These are phyloP conservation scores for Clamator glandarius DNA, from an alignment of 2,797 vertebrate genomes.

Conservation along the genomic window DNA sequence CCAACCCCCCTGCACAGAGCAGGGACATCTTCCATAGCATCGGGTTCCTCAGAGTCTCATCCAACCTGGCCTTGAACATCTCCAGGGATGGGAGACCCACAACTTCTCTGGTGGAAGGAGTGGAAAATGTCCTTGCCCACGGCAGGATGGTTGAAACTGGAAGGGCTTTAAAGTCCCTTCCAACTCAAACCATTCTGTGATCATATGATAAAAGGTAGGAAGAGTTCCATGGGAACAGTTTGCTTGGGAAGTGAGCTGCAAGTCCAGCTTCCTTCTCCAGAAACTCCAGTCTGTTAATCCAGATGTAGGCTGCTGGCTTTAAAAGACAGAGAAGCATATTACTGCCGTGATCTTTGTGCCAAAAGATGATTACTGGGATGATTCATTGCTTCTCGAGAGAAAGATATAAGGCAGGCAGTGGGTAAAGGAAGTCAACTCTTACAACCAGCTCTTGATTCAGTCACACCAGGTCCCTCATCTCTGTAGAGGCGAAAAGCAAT, in stretches of 20 bases:
- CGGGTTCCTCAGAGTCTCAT: no score
- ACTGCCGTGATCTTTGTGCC: background rate
- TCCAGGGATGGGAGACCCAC: no score
- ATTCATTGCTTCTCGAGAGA: background rate
- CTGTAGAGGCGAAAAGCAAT: background rate
- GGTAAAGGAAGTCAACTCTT: background rate
- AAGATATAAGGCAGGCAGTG: background rate
- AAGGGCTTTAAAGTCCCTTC: no score
- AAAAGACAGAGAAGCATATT: background rate
- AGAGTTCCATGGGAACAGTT: background rate
- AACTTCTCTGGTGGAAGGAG: no score
- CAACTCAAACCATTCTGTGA: no score
- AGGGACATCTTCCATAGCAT: no score
- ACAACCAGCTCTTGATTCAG: background rate
- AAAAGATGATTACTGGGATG: background rate
- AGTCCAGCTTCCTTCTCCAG: background rate
- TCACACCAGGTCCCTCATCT: background rate
- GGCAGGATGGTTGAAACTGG: no score
- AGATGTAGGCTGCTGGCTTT: background rate
- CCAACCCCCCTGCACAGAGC: no score
- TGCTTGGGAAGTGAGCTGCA: background rate
- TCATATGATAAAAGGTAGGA: background rate
- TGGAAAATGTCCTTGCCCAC: no score
- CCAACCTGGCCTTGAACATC: no score
- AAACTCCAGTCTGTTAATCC: background rate